Base-by-base conservation (phyloP, 1,140 invertebrate species). In the Ceratosolen solmsi region DNA sequence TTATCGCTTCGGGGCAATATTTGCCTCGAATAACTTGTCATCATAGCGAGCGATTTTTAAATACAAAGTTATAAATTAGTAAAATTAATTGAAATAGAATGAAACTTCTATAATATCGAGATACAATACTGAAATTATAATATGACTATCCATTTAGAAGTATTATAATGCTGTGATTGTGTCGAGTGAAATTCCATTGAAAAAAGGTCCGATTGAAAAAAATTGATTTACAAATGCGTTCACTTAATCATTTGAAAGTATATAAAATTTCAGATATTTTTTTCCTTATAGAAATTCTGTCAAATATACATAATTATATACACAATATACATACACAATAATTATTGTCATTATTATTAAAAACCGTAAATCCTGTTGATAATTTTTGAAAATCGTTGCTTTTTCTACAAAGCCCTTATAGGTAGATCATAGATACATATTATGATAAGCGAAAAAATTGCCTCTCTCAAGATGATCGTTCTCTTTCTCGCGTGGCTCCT, bases 11-110 rank as follows among this genome's bases (percentile, higher is more conserved):
- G 30, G 5, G 25, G 60, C 27, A n/a, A 49, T 71, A 79, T 79
- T 79, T 79, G 68, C 46, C 77, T 79, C 38, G 36, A 41, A 7
- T 33, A 25, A 78, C 36, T 78, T 78, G 5, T 78, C 68, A 30
- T 30, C 22, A 38, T 33, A 63, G 22, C n/a, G n/a, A 41, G 13
- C 36, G 49, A 78, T 78, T 78, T 78, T 79, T 30, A 56, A 68
- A 56, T 22, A 5, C 65, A 38, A 25, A 51, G n/a, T 25, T 56
- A n/a, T 56, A 56, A 56, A n/a, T n/a, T n/a, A 56, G 17, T 4
- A 15, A 60, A 63, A 63, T 1, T 33, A 33, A 11, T 15, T 1
- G 30, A 33, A 63, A 63, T 5, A 46, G 41, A 46, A 46, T 13
- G 13, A 46, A 46, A 13, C 5, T 46, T 13, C 41, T 46, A 7